phyloP scores from a whole-genome alignment of 2,888 invertebrate genomes.

The Tachina grossa region DNA sequence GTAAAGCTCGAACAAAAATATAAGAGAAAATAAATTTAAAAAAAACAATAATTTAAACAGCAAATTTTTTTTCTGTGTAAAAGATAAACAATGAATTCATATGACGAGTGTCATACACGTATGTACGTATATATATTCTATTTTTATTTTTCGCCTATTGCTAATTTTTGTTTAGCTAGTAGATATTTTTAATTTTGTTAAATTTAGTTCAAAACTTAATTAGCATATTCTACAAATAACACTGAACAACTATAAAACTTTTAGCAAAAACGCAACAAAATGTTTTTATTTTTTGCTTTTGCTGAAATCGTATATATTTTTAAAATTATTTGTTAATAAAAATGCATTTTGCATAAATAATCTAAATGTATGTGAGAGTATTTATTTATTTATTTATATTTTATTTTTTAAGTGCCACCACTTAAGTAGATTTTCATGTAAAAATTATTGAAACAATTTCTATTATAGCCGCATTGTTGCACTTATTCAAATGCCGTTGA shows the following conservation, averaged over 20 bases:
- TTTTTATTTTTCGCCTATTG: neutral
- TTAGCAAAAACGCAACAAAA: neutral
- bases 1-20: neutral
- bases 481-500: slow-evolving; percentile 16
- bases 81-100: slow-evolving; percentile 2
- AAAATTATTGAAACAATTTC: slow-evolving; percentile 36
- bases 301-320: neutral
- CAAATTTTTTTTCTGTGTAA: neutral
- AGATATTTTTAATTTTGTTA: slow-evolving; percentile 11
- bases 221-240: slow-evolving; percentile 32
- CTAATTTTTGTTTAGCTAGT: slow-evolving; percentile 1
- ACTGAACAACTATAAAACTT: neutral
- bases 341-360: slow-evolving; percentile 28
- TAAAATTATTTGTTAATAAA: slow-evolving; percentile 28
- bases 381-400: slow-evolving; percentile 27
- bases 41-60: neutral
- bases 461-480: neutral
- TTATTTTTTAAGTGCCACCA: slow-evolving; percentile 27
- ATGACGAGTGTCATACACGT: too few species aligned
- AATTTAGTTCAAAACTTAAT: slow-evolving; percentile 26
- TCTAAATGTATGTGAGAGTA: neutral
- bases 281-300: neutral
- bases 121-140: neutral
- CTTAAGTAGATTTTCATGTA: slow-evolving; percentile 60
- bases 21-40: neutral